phyloP scores from a whole-genome alignment of 2,888 invertebrate species.

The Eucera pruinosa region DNA sequence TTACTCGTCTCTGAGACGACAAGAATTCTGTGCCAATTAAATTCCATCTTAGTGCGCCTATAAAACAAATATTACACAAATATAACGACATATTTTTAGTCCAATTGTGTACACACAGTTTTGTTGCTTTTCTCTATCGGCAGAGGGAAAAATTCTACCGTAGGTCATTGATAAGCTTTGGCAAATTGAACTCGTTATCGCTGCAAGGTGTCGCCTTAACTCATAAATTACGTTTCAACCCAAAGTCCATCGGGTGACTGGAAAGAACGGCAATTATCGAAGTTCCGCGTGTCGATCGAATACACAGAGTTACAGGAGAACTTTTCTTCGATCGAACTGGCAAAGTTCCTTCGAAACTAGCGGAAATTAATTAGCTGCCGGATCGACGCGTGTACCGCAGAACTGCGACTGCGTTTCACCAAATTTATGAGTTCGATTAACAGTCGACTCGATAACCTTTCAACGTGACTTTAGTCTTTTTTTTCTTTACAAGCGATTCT shows the following conservation, averaged over 20 bases:
- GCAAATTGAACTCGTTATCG: neutral
- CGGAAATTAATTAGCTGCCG: constrained; percentile 21
- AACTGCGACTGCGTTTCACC: neutral
- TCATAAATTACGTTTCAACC: constrained; percentile 27
- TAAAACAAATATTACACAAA: too few species aligned
- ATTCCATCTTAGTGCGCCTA: too few species aligned
- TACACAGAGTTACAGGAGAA: neutral
- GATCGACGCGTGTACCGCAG: neutral
- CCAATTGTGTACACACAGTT: too few species aligned
- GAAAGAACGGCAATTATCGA: constrained; percentile 19
- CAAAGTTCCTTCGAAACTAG: neutral
- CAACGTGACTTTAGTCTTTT: too few species aligned
- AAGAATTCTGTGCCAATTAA: too few species aligned
- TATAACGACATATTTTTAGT: too few species aligned
- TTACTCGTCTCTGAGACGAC: too few species aligned
- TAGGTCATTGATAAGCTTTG: neutral
- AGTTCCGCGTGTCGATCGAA: neutral
- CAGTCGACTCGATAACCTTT: neutral
- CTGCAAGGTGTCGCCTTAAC: constrained; percentile 19
- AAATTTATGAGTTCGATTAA: neutral
- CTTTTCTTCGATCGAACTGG: constrained; percentile 1
- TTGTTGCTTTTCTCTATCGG: too few species aligned
- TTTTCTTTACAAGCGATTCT: too few species aligned
- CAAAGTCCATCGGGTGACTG: constrained; percentile 2
- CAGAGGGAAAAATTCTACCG: too few species aligned